These are phyloP conservation scores for Candidula unifasciata DNA, from an alignment of 2,888 invertebrate species.

Conservation along the genomic window DNA sequence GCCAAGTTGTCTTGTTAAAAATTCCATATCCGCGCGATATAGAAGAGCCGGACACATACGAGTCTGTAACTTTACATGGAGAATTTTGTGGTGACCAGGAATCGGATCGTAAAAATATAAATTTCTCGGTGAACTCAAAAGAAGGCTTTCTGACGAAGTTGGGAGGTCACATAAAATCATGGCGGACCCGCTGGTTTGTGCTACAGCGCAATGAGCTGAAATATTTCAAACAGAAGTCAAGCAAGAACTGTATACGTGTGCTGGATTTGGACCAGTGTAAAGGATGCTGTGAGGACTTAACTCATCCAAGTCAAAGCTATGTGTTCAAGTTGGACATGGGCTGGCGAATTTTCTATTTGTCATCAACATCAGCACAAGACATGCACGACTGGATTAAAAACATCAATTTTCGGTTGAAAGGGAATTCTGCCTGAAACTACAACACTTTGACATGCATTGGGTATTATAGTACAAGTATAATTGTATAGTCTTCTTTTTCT, in stretches of 20 bases:
- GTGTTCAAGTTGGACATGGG: slow-evolving; percentile 71
- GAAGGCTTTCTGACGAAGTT: slow-evolving; percentile 75
- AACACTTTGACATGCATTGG: too few relatives aligned
- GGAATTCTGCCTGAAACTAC: slow-evolving; percentile 16
- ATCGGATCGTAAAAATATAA: slow-evolving; percentile 54
- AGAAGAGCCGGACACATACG: slow-evolving; percentile 73
- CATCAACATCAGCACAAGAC: slow-evolving; percentile 69
- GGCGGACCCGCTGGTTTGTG: slow-evolving; percentile 75
- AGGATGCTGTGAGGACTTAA: slow-evolving; percentile 62
- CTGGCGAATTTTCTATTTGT: slow-evolving; percentile 74
- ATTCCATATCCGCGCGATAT: slow-evolving; percentile 72
- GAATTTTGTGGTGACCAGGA: slow-evolving; percentile 65
- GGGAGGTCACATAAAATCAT: slow-evolving; percentile 72
- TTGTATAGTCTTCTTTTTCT: too few relatives aligned
- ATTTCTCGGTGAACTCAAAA: slow-evolving; percentile 74
- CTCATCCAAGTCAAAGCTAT: slow-evolving; percentile 61
- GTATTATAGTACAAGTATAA: too few relatives aligned
- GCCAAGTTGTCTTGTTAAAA: slow-evolving; percentile 69
- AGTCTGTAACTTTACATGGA: slow-evolving; percentile 72
- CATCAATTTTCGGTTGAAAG: slow-evolving; percentile 71
- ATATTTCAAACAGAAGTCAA: slow-evolving; percentile 70
- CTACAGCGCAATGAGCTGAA: slow-evolving; percentile 71
- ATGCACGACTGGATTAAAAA: slow-evolving; percentile 72
- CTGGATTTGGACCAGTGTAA: slow-evolving; percentile 71
- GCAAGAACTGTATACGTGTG: slow-evolving; percentile 65